Evolutionary conservation across 2,888 invertebrate species (phyloP).

Genomic region (Drosophila setosimentum): DNA sequence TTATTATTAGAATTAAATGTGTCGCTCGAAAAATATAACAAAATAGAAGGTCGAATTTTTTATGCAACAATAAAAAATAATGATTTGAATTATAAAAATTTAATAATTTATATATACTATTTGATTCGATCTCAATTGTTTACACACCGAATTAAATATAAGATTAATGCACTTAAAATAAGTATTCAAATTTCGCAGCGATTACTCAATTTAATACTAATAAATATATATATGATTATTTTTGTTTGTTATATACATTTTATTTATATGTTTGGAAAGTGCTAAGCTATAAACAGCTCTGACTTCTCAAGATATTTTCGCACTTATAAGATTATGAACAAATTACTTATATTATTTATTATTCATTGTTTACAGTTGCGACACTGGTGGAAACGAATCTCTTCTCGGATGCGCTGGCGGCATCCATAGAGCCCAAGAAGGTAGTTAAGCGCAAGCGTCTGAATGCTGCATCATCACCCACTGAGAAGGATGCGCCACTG

Average conservation of each 20-base stretch:
- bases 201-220: not conserved
- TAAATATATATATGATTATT: not conserved
- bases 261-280: not conserved
- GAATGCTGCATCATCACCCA: constrained; percentile 85
- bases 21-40: not conserved
- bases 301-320: not conserved
- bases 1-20: not conserved
- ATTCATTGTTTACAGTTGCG: constrained; percentile 87
- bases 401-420: constrained; percentile 96
- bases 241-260: not conserved
- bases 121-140: not conserved
- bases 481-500: constrained; percentile 88
- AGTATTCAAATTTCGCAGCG: not conserved
- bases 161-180: not conserved
- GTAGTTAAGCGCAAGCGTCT: constrained; percentile 92
- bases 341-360: not conserved
- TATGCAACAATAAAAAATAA: not conserved
- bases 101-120: not conserved
- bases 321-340: not conserved
- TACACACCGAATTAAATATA: not conserved
- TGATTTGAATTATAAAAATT: not conserved
- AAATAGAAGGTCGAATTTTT: not conserved
- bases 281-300: not conserved
- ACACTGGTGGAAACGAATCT: constrained; percentile 95
- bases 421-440: constrained; percentile 90